Evolutionary conservation across 2,888 invertebrate species (phyloP), one percentile per base, ranked within the genome.

Genomic region (Caenorhabditis uteleia): DNA sequence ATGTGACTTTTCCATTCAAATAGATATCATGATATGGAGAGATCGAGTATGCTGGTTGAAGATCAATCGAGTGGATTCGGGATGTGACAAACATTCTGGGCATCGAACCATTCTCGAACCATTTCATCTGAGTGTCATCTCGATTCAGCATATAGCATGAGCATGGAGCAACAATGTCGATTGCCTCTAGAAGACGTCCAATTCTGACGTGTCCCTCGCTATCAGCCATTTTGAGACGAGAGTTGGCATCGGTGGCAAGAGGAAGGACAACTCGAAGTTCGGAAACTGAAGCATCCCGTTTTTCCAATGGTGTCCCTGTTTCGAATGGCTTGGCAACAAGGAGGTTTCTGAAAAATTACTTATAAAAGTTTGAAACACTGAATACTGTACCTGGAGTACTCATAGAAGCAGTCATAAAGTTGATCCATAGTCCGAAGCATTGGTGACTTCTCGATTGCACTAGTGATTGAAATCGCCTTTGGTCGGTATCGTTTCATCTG

Each of bases 111-210:
- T 27, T 51, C 14, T 46, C 50, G 27, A 59, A 59, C 8, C 42
- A 45, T 23, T 48, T 50, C 12, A 31, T 14, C 0, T 43, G 29
- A 6, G 56, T 26, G n/a, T 66, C 59, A n/a, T 42, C 42, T 36
- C 66, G 21, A 26, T 66, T 66, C 4, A 59, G 40, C 66, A 56
- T 59, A 20, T 58, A 60, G 33, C 54, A 51, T 20, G 53, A 50
- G 47, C 56, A 59, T 7, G 66, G 58, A 23, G 66, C 66, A 16
- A 66, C 56, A 34, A 58, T 55, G 33, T 66, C 66, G 21, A 66
- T 18, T 1, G 34, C 56, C 40, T 66, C 59, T 5, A 66, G 46
- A 33, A 59, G 46, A 7, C 54, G 38, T 43, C 59, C 66, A 44
- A 60, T 44, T 16, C 65, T 26, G 23, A 65, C 42, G 4, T 55